Percentiles rank a stretch among this genome's conserved stretches.
These are phyloP conservation scores for Apteryx mantelli DNA, from an alignment of 2,113 vertebrate species.

Conservation along the genomic window DNA sequence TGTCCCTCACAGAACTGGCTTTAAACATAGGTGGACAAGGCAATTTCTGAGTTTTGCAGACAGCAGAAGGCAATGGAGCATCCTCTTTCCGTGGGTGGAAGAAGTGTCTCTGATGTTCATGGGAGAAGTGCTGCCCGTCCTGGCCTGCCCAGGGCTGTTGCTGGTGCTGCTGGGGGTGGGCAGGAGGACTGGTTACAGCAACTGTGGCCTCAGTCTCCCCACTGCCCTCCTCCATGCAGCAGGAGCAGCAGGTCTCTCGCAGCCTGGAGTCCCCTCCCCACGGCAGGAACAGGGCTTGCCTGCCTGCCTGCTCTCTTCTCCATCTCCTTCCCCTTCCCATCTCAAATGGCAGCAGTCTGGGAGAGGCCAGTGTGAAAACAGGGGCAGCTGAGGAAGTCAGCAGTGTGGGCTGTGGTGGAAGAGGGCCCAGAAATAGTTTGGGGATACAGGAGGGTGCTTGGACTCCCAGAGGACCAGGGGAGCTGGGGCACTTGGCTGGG, in stretches of 20 bases:
- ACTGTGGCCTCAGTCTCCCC: neutral
- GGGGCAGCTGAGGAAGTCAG: neutral
- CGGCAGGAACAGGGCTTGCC: neutral
- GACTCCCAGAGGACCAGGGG: neutral
- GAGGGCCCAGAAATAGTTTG: neutral
- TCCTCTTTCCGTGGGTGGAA: neutral
- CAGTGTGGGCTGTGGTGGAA: neutral
- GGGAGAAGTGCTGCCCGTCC: neutral
- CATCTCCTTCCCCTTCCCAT: neutral
- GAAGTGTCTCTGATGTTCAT: neutral
- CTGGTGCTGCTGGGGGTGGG: too few relatives aligned
- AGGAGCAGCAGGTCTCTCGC: neutral
- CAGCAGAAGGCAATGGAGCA: neutral
- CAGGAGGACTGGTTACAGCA: neutral
- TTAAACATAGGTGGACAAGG: rapidly evolving
- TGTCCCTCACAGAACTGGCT: neutral
- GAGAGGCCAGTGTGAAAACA: neutral
- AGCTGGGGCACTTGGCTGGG: neutral
- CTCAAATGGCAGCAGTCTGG: neutral
- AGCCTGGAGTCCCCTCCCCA: neutral
- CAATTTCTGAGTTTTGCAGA: neutral
- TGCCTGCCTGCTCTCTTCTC: rapidly evolving
- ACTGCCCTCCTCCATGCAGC: neutral
- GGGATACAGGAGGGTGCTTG: neutral
- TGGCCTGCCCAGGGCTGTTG: neutral